Conservation (phyloP, 2,888 invertebrate species). For the Phorcus lineatus region DNA sequence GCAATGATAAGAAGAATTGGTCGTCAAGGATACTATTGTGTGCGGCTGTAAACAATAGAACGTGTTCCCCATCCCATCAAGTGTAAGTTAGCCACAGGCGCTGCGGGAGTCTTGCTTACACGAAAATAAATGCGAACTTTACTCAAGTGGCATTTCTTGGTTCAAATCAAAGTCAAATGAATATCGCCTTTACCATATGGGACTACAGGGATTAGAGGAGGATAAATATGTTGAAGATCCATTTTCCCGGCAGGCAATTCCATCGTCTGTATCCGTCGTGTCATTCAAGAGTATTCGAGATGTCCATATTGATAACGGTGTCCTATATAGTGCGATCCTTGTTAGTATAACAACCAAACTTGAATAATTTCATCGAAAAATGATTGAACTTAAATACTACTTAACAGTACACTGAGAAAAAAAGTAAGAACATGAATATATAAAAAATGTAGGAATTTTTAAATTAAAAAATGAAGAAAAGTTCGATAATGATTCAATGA, state of each 20-base stretch:
- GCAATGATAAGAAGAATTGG: conserved; percentile 6
- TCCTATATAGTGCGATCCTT: too few relatives aligned
- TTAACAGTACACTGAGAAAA: too few relatives aligned
- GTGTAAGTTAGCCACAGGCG: neutral
- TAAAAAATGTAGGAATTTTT: too few relatives aligned
- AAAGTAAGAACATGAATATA: too few relatives aligned
- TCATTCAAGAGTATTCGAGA: too few relatives aligned
- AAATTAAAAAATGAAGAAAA: too few relatives aligned
- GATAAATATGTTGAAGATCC: neutral
- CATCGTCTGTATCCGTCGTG: neutral
- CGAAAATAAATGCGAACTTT: neutral
- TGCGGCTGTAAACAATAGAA: neutral
- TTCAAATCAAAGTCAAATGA: conserved; percentile 7
- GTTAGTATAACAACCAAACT: too few relatives aligned
- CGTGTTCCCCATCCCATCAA: neutral
- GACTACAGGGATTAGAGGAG: neutral
- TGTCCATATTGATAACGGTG: too few relatives aligned
- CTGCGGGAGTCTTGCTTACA: neutral
- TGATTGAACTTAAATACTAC: too few relatives aligned
- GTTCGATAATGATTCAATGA: too few relatives aligned
- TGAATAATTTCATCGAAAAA: too few relatives aligned
- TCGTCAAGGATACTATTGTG: neutral
- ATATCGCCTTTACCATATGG: neutral
- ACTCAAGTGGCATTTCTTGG: neutral
- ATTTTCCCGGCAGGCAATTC: neutral